phyloP scores from a whole-genome alignment of 2,888 invertebrate species.

The Onthophagus sagittarius region DNA sequence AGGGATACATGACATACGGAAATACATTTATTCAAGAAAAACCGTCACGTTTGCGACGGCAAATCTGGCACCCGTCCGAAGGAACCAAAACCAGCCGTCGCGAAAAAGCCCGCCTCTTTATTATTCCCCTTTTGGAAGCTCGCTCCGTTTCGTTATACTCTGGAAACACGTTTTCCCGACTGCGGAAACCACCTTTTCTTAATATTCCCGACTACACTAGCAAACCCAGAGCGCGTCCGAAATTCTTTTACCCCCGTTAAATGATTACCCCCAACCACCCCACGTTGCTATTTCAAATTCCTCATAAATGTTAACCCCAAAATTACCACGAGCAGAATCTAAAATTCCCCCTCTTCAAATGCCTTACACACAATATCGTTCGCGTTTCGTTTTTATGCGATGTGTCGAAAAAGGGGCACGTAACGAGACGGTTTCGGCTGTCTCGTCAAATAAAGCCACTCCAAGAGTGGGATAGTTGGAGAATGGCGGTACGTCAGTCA shows the following conservation, averaged over 20 bases:
- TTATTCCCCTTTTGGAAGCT: slow-evolving; percentile 5
- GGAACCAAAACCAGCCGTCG: not conserved
- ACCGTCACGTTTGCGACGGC: not conserved
- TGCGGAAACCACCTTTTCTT: slow-evolving; percentile 4
- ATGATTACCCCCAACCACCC: not conserved
- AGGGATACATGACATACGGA: not conserved
- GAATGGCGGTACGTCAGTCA: not conserved
- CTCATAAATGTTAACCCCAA: not conserved
- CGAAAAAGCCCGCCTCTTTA: not conserved
- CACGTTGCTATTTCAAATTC: not conserved
- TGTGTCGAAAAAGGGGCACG: not conserved
- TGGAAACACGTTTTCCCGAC: slow-evolving; percentile 1
- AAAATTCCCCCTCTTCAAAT: not conserved
- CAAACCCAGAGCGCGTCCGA: not conserved
- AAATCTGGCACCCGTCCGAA: not conserved
- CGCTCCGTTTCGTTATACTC: slow-evolving; percentile 7
- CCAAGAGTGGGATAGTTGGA: not conserved
- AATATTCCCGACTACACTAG: not conserved
- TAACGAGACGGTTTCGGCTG: not conserved
- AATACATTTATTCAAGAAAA: not conserved
- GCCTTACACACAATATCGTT: not conserved
- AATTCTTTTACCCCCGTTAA: not conserved
- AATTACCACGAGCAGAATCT: not conserved
- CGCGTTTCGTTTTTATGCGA: not conserved
- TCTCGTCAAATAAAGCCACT: not conserved